Conservation (phyloP, 2,888 invertebrate species). For the Uloborus plumipes region DNA sequence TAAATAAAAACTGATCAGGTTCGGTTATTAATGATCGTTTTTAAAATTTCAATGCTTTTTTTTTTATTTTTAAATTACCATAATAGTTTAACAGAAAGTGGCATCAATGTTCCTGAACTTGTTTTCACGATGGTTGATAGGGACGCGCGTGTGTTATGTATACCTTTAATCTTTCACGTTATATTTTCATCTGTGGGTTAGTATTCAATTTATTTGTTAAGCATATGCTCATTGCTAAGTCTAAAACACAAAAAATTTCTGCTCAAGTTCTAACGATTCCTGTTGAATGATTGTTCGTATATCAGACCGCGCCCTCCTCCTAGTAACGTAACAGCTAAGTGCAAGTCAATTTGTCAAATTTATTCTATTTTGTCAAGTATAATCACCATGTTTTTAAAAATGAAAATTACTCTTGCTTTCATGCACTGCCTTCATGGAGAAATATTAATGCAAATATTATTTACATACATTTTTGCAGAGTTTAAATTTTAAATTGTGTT, state of each 20-base stretch:
- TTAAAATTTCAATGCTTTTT: too few species aligned
- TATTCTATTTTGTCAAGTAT: too few species aligned
- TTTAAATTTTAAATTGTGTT: too few species aligned
- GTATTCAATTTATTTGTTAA: background rate
- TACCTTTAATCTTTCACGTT: background rate
- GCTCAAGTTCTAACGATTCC: background rate
- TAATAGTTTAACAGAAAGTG: background rate
- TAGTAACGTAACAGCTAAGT: background rate
- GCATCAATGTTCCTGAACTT: background rate
- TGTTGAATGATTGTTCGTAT: background rate
- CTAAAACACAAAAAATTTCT: too few species aligned
- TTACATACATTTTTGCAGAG: too few species aligned
- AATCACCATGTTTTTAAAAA: too few species aligned
- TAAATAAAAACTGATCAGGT: too few species aligned
- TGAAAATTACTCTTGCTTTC: background rate
- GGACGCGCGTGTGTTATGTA: background rate
- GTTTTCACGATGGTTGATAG: slow-evolving; percentile 3
- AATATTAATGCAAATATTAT: too few species aligned
- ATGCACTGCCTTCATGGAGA: too few species aligned
- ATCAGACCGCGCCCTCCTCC: background rate
- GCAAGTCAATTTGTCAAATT: background rate
- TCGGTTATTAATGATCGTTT: too few species aligned
- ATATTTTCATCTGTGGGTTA: background rate
- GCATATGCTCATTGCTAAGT: too few species aligned
- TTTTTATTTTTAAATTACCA: too few species aligned